These are phyloP conservation scores for Capitella teleta DNA, from an alignment of 1,140 invertebrate genomes.

Conservation along the genomic window DNA sequence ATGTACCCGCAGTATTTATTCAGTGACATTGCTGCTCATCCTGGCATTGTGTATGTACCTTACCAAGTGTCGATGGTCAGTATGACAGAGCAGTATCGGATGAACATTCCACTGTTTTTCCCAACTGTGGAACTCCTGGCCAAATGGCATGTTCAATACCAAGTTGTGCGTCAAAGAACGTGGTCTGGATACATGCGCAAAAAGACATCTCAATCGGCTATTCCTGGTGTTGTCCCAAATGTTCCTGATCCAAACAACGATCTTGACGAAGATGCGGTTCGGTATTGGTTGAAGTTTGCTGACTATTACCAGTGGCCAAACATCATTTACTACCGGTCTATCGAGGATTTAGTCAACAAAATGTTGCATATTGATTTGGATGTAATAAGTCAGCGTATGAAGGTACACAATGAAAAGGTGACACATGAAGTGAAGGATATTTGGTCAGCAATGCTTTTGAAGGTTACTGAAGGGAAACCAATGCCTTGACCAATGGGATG, in stretches of 20 bases:
- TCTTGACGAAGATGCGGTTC: slow-evolving; percentile 10
- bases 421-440: slow-evolving; percentile 3
- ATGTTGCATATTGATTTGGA: slow-evolving; percentile 8
- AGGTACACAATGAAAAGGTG: slow-evolving; percentile 8
- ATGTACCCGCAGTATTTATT: slow-evolving; percentile 15
- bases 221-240: slow-evolving; percentile 5
- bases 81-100: slow-evolving; percentile 14
- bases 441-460: slow-evolving; percentile 12
- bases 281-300: slow-evolving; percentile 12
- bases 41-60: slow-evolving; percentile 12
- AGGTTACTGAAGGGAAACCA: slow-evolving; percentile 9
- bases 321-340: slow-evolving; percentile 12
- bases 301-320: slow-evolving; percentile 15
- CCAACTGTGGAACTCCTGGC: slow-evolving; percentile 10
- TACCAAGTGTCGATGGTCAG: slow-evolving; percentile 15
- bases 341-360: slow-evolving; percentile 12
- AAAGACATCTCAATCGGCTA: not conserved
- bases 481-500: too few species aligned
- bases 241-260: slow-evolving; percentile 14
- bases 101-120: slow-evolving; percentile 15
- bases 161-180: slow-evolving; percentile 13
- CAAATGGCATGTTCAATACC: slow-evolving; percentile 12
- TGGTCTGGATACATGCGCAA: slow-evolving; percentile 10
- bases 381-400: slow-evolving; percentile 13
- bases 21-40: slow-evolving; percentile 9